Base-by-base conservation (phyloP, 64 coral and sea anemone species). In the Acropora yongei region DNA sequence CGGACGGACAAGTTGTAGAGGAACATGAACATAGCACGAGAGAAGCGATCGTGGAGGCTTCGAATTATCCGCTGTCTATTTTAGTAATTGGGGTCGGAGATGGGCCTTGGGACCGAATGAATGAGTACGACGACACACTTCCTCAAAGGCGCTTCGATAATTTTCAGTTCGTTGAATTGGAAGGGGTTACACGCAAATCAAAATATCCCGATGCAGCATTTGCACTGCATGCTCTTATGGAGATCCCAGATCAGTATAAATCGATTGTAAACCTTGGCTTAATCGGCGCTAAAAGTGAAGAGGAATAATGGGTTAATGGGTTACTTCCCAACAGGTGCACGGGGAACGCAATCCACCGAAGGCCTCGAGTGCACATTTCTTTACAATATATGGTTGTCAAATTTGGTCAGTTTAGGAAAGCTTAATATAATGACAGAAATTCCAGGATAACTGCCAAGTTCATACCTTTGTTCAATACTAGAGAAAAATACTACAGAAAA, bases 61-160 rank as follows among this genome's bases (percentile, higher is more conserved):
- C 97, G 1, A 94, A 99, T 49, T 99, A 85, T 55, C 94, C 97
- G 0, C 88, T 99, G n/a, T 93, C 97, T 1, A 99, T 99, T 44
- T 69, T 99, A 6, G 88, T 99, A 16, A 92, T 99, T 79, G 97
- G 97, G 3, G 97, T 99, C n/a, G 97, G 97, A 11, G 97, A 99
- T 6, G 97, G 97, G 12, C 97, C 97, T 12, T 99, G 97, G 97
- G 97, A 99, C 55, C 74, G 88, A 1, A 99, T 99, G 97, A 88
- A 96, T 30, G 94, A 96, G 17, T 99, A 99, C 71, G 97, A 99
- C 46, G 94, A 99, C 43, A 47, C 83, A 3, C 77, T 99, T 47
- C 91, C 97, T 1, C 74, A 91, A 84, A 86, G 97, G 57, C 91
- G 91, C 2, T 99, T 99, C 10, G 97, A 99, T 72, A 99, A 99